These are phyloP conservation scores for Lordiphosa collinella DNA, from an alignment of 1,140 invertebrate genomes.

Conservation along the genomic window DNA sequence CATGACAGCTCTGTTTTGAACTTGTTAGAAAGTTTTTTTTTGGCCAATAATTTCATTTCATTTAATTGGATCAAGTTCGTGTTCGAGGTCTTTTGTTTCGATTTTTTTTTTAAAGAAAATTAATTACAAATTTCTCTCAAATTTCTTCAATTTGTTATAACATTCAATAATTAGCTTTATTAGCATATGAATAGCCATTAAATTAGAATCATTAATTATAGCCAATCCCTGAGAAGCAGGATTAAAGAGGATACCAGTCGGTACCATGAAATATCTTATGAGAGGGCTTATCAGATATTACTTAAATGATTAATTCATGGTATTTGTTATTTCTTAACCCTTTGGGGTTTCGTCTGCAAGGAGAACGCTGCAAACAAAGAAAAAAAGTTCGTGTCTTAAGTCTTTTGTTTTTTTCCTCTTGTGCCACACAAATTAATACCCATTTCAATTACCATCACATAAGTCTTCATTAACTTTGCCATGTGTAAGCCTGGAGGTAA, in stretches of 20 bases:
- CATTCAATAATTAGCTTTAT: too few species aligned
- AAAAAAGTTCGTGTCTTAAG: slow-evolving; percentile 19
- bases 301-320: too few species aligned
- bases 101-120: not conserved
- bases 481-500: not conserved
- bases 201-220: too few species aligned
- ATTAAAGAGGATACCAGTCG: too few species aligned
- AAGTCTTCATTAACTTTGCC: slow-evolving; percentile 19
- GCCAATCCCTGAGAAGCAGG: too few species aligned
- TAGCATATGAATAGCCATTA: too few species aligned
- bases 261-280: too few species aligned
- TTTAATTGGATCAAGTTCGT: slow-evolving; percentile 21
- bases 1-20: slow-evolving; percentile 12
- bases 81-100: slow-evolving; percentile 38
- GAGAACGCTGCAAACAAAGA: too few species aligned
- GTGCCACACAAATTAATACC: not conserved
- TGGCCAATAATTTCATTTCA: slow-evolving; percentile 15
- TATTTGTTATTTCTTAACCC: too few species aligned
- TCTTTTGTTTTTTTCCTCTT: slow-evolving; percentile 29
- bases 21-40: slow-evolving; percentile 43
- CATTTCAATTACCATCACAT: slow-evolving; percentile 3
- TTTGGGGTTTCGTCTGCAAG: too few species aligned
- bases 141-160: too few species aligned
- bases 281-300: too few species aligned
- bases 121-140: not conserved